Conservation (phyloP, 2,888 invertebrate genomes). For the Spicauda simplicius region DNA sequence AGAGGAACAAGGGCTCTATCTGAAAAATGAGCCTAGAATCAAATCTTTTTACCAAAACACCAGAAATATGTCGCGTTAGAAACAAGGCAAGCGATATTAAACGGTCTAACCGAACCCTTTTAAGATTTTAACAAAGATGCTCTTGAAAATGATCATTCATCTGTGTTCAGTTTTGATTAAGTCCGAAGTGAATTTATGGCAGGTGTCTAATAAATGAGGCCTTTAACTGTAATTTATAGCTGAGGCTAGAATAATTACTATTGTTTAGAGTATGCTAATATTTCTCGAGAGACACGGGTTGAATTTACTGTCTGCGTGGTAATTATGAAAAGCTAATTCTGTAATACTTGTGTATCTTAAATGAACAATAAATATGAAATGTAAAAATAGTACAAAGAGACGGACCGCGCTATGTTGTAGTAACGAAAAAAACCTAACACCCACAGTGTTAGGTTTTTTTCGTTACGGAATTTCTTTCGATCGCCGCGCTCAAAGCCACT, state of each 20-base stretch:
- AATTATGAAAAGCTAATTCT: background rate
- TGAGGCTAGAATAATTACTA: background rate
- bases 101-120: background rate
- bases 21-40: no score
- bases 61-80: no score
- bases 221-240: conserved; percentile 8
- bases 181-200: background rate
- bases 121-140: background rate
- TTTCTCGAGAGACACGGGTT: conserved; percentile 4
- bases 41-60: no score
- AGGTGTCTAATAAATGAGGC: background rate
- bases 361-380: background rate
- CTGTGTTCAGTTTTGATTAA: conserved; percentile 3
- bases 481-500: no score
- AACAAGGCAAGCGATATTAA: background rate
- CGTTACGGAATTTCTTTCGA: no score
- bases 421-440: no score
- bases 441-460: no score
- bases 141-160: background rate
- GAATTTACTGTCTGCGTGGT: background rate
- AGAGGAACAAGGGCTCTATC: no score
- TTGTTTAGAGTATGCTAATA: conserved; percentile 2
- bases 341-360: background rate
- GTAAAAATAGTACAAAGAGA: no score
- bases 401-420: no score